Evolutionary conservation across 2,113 vertebrate species (phyloP).

Genomic region (Trinectes maculatus): DNA sequence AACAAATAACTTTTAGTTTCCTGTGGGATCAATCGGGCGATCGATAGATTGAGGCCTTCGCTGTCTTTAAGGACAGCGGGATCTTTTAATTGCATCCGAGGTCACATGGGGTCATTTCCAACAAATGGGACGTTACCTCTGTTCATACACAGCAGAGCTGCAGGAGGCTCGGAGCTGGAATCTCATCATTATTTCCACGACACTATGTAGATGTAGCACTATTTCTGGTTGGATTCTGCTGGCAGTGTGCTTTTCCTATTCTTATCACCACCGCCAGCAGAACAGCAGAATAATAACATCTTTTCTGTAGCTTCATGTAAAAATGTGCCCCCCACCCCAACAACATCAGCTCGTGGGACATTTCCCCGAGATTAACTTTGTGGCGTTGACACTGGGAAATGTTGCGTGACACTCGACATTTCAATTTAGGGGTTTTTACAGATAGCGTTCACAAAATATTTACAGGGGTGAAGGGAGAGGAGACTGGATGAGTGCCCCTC

Average conservation of each 20-base stretch:
- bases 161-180: slow-evolving; percentile 25
- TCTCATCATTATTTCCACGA: slow-evolving; percentile 54
- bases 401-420: slow-evolving; percentile 24
- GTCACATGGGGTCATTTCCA: background rate
- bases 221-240: slow-evolving; percentile 46
- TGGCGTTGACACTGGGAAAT: slow-evolving; percentile 12
- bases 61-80: background rate
- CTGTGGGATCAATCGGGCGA: too few relatives aligned
- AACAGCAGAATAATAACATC: slow-evolving; percentile 60
- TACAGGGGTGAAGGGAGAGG: slow-evolving; percentile 20
- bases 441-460: slow-evolving; percentile 39
- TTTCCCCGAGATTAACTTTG: slow-evolving; percentile 45
- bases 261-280: slow-evolving; percentile 60
- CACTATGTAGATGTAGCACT: slow-evolving; percentile 40
- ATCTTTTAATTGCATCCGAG: background rate
- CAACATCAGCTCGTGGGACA: slow-evolving; percentile 42
- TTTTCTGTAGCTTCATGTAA: slow-evolving; percentile 65
- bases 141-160: slow-evolving; percentile 8
- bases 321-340: slow-evolving; percentile 45
- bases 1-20: too few relatives aligned
- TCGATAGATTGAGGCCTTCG: too few relatives aligned
- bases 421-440: slow-evolving; percentile 12
- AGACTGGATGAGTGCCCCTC: slow-evolving; percentile 23
- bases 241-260: slow-evolving; percentile 53
- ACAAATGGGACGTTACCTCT: background rate